These are phyloP conservation scores for Aspidapion aeneum DNA, from an alignment of 2,888 invertebrate genomes.

Conservation along the genomic window DNA sequence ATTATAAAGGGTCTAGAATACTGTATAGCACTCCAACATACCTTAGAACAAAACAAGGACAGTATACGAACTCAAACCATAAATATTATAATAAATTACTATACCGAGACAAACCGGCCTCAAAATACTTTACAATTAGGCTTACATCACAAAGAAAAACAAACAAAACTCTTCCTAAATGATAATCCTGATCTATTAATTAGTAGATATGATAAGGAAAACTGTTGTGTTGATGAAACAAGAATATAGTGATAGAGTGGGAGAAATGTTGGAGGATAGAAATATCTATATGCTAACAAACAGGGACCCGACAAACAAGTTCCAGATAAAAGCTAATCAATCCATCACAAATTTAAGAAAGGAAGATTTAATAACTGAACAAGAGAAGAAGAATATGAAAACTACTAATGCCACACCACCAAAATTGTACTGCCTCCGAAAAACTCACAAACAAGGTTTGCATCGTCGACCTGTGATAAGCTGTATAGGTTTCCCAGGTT, in stretches of 20 bases:
- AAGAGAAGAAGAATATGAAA: neutral
- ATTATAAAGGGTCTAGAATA: neutral
- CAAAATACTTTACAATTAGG: no score
- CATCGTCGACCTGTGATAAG: neutral
- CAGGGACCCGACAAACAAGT: neutral
- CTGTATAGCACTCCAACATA: neutral
- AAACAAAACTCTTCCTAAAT: neutral
- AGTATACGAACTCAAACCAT: neutral
- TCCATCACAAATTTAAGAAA: neutral
- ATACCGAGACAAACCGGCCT: neutral
- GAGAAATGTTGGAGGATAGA: neutral
- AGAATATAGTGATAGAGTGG: neutral
- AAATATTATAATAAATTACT: neutral
- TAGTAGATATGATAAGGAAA: neutral
- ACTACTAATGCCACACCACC: neutral
- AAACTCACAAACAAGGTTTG: neutral
- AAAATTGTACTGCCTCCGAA: neutral
- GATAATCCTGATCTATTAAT: neutral
- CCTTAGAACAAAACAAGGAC: neutral
- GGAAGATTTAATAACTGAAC: neutral
- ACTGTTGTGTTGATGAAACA: neutral
- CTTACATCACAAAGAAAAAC: no score
- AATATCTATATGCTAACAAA: neutral
- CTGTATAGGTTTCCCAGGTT: neutral
- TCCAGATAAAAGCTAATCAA: neutral